Conservation (phyloP, 1,140 invertebrate genomes). For the Caenorhabditis briggsae region DNA sequence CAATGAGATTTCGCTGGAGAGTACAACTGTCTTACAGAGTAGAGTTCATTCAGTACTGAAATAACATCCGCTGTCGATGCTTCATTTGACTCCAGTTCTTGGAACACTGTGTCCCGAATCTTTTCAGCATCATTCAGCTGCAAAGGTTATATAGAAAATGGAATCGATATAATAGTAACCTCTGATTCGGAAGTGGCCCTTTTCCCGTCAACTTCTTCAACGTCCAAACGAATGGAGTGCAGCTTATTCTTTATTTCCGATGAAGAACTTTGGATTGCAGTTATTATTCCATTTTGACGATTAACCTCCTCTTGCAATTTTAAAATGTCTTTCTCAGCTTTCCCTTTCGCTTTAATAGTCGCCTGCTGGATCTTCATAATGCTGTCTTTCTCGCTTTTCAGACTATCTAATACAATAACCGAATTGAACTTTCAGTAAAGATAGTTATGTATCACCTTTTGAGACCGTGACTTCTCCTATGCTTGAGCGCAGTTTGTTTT, state of each 20-base stretch:
- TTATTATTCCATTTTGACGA: background rate
- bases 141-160: too few relatives aligned
- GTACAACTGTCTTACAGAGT: background rate
- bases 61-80: background rate
- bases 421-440: too few relatives aligned
- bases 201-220: background rate
- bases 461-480: background rate
- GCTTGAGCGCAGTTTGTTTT: background rate
- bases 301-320: background rate
- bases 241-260: too few relatives aligned
- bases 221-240: too few relatives aligned
- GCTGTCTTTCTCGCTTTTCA: background rate
- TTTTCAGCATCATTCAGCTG: background rate
- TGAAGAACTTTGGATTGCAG: background rate
- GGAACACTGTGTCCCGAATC: background rate
- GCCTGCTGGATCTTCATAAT: background rate
- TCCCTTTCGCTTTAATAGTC: background rate
- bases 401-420: too few relatives aligned
- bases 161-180: background rate
- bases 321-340: background rate
- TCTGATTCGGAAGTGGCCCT: background rate
- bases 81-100: background rate
- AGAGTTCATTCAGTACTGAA: background rate
- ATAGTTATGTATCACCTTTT: background rate
- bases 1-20: background rate